Percentiles rank a stretch among this genome's conserved stretches.
phyloP scores from a whole-genome alignment of 1,140 invertebrate genomes.

The Apis florea region DNA sequence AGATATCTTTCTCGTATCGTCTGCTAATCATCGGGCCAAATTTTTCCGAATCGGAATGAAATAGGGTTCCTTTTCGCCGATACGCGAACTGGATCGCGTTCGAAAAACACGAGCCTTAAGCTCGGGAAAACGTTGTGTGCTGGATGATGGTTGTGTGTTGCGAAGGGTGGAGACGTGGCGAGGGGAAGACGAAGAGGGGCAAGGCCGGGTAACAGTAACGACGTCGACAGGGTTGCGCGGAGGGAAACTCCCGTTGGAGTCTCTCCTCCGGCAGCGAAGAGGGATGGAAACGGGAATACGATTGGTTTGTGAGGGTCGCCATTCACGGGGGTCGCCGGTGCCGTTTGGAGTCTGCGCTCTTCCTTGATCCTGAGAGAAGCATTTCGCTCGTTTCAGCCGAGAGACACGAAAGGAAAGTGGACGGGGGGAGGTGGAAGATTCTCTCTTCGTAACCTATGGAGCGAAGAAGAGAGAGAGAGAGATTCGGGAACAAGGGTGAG shows the following conservation, averaged over 20 bases:
- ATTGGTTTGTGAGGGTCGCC: slow-evolving; percentile 81
- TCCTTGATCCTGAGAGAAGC: slow-evolving; percentile 77
- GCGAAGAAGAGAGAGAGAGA: not conserved
- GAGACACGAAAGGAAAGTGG: slow-evolving; percentile 48
- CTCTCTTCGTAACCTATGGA: slow-evolving; percentile 53
- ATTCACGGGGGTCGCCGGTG: slow-evolving; percentile 77
- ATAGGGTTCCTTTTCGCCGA: not conserved
- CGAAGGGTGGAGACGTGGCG: slow-evolving; percentile 45
- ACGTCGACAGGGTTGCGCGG: slow-evolving; percentile 69
- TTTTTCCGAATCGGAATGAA: not conserved
- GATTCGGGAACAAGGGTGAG: slow-evolving; percentile 11
- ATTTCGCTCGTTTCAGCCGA: slow-evolving; percentile 62
- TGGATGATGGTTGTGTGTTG: slow-evolving; percentile 43
- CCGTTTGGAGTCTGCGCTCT: slow-evolving; percentile 78
- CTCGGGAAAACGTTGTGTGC: slow-evolving; percentile 45
- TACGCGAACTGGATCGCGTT: slow-evolving; percentile 46
- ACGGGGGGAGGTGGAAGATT: slow-evolving; percentile 54
- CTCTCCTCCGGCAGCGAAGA: slow-evolving; percentile 71
- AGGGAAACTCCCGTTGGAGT: slow-evolving; percentile 70
- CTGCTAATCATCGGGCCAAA: too few species aligned
- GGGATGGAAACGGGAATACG: slow-evolving; percentile 81
- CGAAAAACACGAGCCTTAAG: slow-evolving; percentile 59
- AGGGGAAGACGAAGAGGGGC: slow-evolving; percentile 42
- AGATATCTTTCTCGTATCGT: too few species aligned
- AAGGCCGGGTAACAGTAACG: slow-evolving; percentile 63